Percentiles rank a stretch among this genome's conserved stretches.
Conservation (phyloP, 2,113 vertebrate genomes). For the Nettapus auritus region DNA sequence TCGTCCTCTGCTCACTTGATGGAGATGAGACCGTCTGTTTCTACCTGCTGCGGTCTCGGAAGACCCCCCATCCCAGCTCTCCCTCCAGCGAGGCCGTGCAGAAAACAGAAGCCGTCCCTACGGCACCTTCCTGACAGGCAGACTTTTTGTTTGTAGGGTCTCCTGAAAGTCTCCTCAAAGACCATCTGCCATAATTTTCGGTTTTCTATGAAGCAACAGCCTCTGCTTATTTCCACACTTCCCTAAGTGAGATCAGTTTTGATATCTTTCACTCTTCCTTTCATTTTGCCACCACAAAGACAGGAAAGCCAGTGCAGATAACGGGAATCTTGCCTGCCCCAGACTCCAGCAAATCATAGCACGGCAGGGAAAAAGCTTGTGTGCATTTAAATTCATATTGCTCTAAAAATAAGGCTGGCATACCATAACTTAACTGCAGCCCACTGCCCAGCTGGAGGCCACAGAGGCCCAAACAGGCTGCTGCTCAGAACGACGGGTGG, state of each 20-base stretch:
- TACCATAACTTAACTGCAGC: not conserved
- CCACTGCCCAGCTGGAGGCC: not conserved
- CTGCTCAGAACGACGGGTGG: not conserved
- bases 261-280: not conserved
- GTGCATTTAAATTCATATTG: not conserved
- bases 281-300: not conserved
- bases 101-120: not conserved
- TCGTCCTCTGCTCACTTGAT: not conserved
- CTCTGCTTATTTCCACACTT: not conserved
- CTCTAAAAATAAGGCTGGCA: not conserved
- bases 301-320: not conserved
- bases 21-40: not conserved
- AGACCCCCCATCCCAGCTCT: not conserved
- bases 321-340: not conserved
- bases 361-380: not conserved
- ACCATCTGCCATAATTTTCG: not conserved
- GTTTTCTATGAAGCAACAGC: not conserved
- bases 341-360: not conserved
- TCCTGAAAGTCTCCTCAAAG: not conserved
- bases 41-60: not conserved
- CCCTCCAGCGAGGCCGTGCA: not conserved
- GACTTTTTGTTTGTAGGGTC: not conserved
- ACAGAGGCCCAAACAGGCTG: not conserved
- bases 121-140: not conserved
- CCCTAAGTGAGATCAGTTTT: rapidly evolving